These are phyloP conservation scores for Meghimatium bilineatum DNA, from an alignment of 2,888 invertebrate genomes.

Conservation along the genomic window DNA sequence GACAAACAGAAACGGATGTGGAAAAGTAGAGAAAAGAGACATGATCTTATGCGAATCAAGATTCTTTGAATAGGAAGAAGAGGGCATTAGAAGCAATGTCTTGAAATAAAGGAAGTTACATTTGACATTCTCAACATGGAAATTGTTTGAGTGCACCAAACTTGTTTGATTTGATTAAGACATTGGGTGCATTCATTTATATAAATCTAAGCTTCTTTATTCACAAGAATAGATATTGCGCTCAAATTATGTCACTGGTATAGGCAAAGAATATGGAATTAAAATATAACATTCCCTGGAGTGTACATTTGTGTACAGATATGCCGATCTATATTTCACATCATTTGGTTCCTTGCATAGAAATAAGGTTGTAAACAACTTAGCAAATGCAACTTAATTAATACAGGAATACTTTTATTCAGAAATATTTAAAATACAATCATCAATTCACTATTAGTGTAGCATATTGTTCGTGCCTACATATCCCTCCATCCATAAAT, in stretches of 20 bases:
- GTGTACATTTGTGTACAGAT: too few species aligned
- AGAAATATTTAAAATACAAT: too few species aligned
- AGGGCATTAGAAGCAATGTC: background rate
- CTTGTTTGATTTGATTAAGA: background rate
- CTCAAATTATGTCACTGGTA: background rate
- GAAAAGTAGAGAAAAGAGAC: background rate
- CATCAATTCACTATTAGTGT: too few species aligned
- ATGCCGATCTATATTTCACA: too few species aligned
- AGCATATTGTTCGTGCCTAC: too few species aligned
- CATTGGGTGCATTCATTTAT: background rate
- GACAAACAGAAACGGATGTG: background rate
- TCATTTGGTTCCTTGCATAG: too few species aligned
- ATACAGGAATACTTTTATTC: too few species aligned
- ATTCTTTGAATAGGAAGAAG: background rate
- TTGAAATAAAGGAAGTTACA: conserved; percentile 15
- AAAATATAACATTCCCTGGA: too few species aligned
- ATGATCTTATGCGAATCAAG: background rate
- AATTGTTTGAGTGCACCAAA: background rate
- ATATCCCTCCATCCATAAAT: too few species aligned
- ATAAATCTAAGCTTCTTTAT: background rate
- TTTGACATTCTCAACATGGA: background rate
- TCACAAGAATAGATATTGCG: background rate
- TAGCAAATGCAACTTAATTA: too few species aligned
- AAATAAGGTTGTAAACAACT: too few species aligned
- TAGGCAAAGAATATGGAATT: background rate